Percentiles rank a stretch among this genome's conserved stretches.
Conservation (phyloP, 92 coral and sea anemone genomes). For the Palythoa grandis region DNA sequence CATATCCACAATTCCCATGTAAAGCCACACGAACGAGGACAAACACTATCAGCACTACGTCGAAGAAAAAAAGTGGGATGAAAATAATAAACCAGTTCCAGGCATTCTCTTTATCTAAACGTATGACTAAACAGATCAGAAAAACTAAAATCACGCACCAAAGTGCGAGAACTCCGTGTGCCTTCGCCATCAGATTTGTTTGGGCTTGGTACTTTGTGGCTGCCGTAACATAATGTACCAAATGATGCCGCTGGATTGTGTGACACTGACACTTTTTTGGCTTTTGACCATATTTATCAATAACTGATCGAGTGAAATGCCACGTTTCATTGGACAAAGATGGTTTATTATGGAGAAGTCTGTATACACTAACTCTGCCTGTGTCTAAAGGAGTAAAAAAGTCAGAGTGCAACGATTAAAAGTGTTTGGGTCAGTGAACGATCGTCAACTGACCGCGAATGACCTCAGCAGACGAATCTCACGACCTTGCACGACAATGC, state of each 20-base stretch:
- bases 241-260: constrained; percentile 28
- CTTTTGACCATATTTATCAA: neutral
- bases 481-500: constrained; percentile 61
- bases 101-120: constrained; percentile 80
- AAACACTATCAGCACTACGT: constrained; percentile 65
- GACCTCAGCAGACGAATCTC: constrained; percentile 29
- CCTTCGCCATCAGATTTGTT: constrained; percentile 63
- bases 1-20: constrained; percentile 72
- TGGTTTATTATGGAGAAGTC: neutral
- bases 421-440: neutral
- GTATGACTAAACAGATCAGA: constrained; percentile 81
- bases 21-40: constrained; percentile 71
- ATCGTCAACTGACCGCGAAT: neutral
- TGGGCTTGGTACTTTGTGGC: neutral
- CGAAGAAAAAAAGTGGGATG: constrained; percentile 80
- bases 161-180: constrained; percentile 72
- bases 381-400: neutral
- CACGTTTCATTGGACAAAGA: constrained; percentile 22
- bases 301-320: neutral
- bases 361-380: neutral
- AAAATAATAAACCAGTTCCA: constrained; percentile 94
- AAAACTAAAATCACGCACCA: constrained; percentile 90
- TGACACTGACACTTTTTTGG: neutral
- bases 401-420: neutral
- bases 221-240: neutral